Percentiles rank a stretch among this genome's conserved stretches.
phyloP scores from a whole-genome alignment of 1,140 invertebrate species.

The Drosophila kikkawai region DNA sequence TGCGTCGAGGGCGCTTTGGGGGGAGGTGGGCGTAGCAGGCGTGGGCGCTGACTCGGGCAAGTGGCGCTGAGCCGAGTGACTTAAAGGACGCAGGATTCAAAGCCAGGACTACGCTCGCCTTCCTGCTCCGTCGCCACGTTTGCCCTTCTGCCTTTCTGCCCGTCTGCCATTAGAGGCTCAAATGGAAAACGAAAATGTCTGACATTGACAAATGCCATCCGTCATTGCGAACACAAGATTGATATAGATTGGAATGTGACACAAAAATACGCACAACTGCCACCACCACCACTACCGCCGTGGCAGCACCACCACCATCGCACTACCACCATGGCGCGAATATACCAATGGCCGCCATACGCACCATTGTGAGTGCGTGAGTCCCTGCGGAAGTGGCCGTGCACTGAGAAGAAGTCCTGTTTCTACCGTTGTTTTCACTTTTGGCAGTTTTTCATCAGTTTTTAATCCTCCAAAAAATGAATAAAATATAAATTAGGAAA shows the following conservation, averaged over 20 bases:
- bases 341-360: slow-evolving; percentile 52
- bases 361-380: slow-evolving; percentile 45
- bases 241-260: slow-evolving; percentile 85
- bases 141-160: slow-evolving; percentile 53
- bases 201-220: slow-evolving; percentile 85
- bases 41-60: slow-evolving; percentile 43
- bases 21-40: slow-evolving; percentile 40
- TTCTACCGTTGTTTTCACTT: background rate
- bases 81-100: slow-evolving; percentile 48
- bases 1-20: slow-evolving; percentile 44
- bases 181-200: slow-evolving; percentile 85
- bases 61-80: slow-evolving; percentile 62
- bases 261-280: slow-evolving; percentile 84
- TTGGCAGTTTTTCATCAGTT: background rate
- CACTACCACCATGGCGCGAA: slow-evolving; percentile 37
- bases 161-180: slow-evolving; percentile 78
- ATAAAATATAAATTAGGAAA: too few species aligned
- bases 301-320: slow-evolving; percentile 24
- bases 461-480: background rate
- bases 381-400: slow-evolving; percentile 21
- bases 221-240: slow-evolving; percentile 85
- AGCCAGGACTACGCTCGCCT: slow-evolving; percentile 35
- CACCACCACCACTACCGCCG: slow-evolving; percentile 54
- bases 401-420: slow-evolving; percentile 11
- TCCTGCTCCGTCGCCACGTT: slow-evolving; percentile 13